Evolutionary conservation across 1,140 invertebrate genomes (phyloP), one percentile per base, ranked within the genome.

Genomic region (Teleopsis dalmanni): DNA sequence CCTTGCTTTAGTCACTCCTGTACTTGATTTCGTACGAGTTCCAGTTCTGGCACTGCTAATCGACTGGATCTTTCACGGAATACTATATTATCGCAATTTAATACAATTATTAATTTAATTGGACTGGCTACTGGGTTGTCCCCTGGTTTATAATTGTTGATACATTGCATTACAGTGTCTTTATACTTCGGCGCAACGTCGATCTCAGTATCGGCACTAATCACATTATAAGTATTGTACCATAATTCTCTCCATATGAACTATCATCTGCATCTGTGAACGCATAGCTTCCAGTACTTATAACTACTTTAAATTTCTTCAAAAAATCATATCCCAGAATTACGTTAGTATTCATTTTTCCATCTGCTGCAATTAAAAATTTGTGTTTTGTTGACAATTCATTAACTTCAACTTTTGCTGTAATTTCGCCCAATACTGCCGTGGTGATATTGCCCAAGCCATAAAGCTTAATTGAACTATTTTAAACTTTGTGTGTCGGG

Each of bases 21-120:
- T 72, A 58, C 75, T 75, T 52, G 79, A 78, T 27, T 46, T 54
- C 60, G 38, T 18, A 72, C 52, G 27, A 56, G 40, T 26, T 51
- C 13, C 31, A 62, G 58, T 43, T 71, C 63, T 14, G 35, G n/a
- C 34, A 54, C 42, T 0, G 62, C 50, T 14, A 72, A 48, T 31
- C 64, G 41, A 21, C 58, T 56, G 14, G 65, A 59, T 10, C 43
- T 31, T 44, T 57, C 55, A 35, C 57, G 53, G 22, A 67, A 53
- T 34, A 53, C 42, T 25, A 49, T 50, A 26, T 59, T 47, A 16
- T 29, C 35, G 11, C 19, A 7, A 25, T 31, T 50, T 7, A 41
- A 33, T 13, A 37, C 33, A 23, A 43, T 41, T n/a, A 16, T 43
- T 16, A 43, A 25, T 18, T 50, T 37, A 26, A 50, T 25, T 1